Conservation (phyloP, 2,888 invertebrate genomes). For the Eupithecia centaureata region DNA sequence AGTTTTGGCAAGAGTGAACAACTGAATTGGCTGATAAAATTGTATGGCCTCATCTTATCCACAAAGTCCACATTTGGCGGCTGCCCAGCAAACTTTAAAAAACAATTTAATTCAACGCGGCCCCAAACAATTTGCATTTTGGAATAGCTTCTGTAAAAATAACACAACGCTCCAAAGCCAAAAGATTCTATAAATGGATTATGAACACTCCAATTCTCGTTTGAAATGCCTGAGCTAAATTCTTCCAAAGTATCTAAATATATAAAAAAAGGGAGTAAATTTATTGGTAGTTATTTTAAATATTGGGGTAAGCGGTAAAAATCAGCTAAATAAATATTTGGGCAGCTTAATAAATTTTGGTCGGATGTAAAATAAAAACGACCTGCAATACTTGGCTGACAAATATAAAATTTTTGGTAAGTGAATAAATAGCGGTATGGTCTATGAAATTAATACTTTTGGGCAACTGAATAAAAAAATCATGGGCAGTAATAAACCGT, state of each 20-base stretch:
- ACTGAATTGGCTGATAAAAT: constrained; percentile 37
- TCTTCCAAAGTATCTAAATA: neutral
- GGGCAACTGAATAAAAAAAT: too few relatives aligned
- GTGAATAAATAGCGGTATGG: too few relatives aligned
- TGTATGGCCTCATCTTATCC: constrained; percentile 37
- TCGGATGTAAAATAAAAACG: too few relatives aligned
- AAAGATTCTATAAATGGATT: constrained; percentile 4
- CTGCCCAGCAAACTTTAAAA: constrained; percentile 36
- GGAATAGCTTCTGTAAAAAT: constrained; percentile 10
- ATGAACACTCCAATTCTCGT: neutral
- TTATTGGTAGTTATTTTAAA: too few relatives aligned
- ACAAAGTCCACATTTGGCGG: constrained; percentile 39
- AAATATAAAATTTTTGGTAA: too few relatives aligned
- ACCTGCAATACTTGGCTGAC: too few relatives aligned
- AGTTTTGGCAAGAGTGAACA: constrained; percentile 36
- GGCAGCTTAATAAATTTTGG: too few relatives aligned
- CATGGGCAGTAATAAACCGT: too few relatives aligned
- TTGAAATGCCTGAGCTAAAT: neutral
- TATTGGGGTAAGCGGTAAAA: too few relatives aligned
- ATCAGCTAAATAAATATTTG: too few relatives aligned
- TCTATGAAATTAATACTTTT: too few relatives aligned
- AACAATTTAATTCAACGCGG: constrained; percentile 36
- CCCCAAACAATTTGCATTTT: constrained; percentile 36
- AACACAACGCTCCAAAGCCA: constrained; percentile 1
- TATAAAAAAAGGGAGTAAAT: neutral